Base-by-base conservation (phyloP, 2,888 invertebrate genomes). In the Stenichneumon culpator region DNA sequence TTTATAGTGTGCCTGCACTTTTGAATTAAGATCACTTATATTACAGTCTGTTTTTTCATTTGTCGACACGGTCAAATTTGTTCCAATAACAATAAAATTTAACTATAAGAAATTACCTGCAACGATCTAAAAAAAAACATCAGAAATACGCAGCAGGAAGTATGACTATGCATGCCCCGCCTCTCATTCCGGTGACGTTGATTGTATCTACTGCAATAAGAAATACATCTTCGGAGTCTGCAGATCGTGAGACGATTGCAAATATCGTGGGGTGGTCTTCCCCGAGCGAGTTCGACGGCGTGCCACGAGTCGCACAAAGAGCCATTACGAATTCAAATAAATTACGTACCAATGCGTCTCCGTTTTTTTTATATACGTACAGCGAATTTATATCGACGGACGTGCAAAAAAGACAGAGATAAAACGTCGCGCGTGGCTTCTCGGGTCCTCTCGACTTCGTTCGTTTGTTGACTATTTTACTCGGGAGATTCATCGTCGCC, bases 171-270 rank as follows among this genome's bases (percentile, higher is more conserved):
- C 3, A 54, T 14, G 11, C 7, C 44, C 2, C 25, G 5, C 32
- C 6, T 63, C 60, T 32, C 32, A 63, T 63, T 28, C 16, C 60
- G 7, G 5, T n/a, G 60, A 32, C 60, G 60, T 63, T n/a, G 16
- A 28, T 63, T 63, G 16, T 32, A n/a, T 32, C 32, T n/a, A n/a
- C 28, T 16, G 16, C 14, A 7, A 7, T 63, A 32, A 11, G 60
- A 28, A 44, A 63, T 32, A 32, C 60, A 57, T 57, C 60, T 63
- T 63, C 28, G 28, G 60, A 32, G 32, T 63, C 60, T 63, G 60
- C 28, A n/a, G 11, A 79, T 75, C 85, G 85, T 85, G 85, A 85
- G 74, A 72, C 11, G 85, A 79, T 75, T 85, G 82, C 72, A 75
- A 85, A 82, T 25, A 60, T 75, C 60, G 36, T 50, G 16, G 28